Conservation (phyloP, 2,888 invertebrate species). For the Mimas tiliae region DNA sequence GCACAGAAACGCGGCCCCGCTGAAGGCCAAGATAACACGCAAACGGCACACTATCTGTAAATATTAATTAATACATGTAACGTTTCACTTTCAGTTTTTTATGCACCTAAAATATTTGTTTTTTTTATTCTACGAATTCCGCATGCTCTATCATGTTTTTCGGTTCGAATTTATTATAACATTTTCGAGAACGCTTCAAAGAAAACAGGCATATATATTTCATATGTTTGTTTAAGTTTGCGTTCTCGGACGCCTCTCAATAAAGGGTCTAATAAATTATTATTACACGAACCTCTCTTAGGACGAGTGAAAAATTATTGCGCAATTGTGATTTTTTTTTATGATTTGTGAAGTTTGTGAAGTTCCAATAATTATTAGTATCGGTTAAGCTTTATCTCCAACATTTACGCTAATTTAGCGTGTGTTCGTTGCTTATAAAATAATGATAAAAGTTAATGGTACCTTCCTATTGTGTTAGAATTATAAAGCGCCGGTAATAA, state of each 20-base stretch:
- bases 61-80: slow-evolving; percentile 47
- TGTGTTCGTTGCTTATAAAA: slow-evolving; percentile 20
- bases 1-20: slow-evolving; percentile 52
- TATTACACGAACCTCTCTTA: not conserved
- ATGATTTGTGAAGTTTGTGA: slow-evolving; percentile 3
- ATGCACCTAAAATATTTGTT: slow-evolving; percentile 5
- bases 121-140: not conserved
- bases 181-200: not conserved
- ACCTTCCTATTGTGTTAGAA: slow-evolving; percentile 42
- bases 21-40: slow-evolving; percentile 57
- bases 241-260: not conserved
- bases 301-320: not conserved
- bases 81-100: slow-evolving; percentile 43
- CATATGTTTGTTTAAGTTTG: not conserved
- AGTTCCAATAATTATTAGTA: not conserved
- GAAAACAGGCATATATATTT: not conserved
- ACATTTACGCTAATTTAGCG: slow-evolving; percentile 3
- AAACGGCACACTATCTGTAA: slow-evolving; percentile 42
- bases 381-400: slow-evolving; percentile 13
- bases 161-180: not conserved
- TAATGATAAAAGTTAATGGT: slow-evolving; percentile 39
- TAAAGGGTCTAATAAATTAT: slow-evolving; percentile 17
- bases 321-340: not conserved
- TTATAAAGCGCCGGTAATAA: slow-evolving; percentile 49
- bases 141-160: not conserved